phyloP scores from a whole-genome alignment of 2,113 vertebrate genomes.

The Nestor notabilis region DNA sequence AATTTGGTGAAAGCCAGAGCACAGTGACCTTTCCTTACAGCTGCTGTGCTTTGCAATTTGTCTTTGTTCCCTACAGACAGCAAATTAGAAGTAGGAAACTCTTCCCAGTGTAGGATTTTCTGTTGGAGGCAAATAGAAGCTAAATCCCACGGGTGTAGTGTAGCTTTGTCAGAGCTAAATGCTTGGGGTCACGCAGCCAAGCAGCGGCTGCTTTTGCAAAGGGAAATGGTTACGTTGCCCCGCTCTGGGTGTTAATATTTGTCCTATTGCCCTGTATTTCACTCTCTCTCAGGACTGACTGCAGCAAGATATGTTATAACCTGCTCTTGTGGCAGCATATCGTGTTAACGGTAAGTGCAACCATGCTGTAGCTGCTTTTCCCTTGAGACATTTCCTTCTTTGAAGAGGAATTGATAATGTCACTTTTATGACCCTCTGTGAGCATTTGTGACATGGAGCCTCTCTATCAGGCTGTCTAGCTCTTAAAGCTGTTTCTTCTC shows the following conservation, averaged over 20 bases:
- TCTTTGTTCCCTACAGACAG: constrained; percentile 20
- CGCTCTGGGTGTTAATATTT: not conserved
- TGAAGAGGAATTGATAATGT: constrained; percentile 48
- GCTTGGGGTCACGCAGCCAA: not conserved
- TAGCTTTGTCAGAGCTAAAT: constrained; percentile 18
- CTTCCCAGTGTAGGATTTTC: not conserved
- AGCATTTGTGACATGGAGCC: not conserved
- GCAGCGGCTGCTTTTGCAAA: not conserved
- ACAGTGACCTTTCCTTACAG: not conserved
- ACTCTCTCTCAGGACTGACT: not conserved
- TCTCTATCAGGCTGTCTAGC: constrained; percentile 13
- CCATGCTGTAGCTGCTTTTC: not conserved
- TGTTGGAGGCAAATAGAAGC: constrained; percentile 16
- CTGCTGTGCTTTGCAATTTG: not conserved
- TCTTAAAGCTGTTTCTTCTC: constrained; percentile 44
- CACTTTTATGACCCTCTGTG: constrained; percentile 41
- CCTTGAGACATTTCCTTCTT: not conserved
- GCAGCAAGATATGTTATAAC: not conserved
- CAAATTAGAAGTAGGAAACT: constrained; percentile 13
- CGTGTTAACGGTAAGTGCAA: not conserved
- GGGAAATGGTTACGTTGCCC: not conserved
- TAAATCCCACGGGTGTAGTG: not conserved
- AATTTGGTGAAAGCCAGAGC: not conserved
- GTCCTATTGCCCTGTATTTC: not conserved
- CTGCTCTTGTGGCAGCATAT: not conserved